Evolutionary conservation across 2,113 vertebrate species (phyloP).

Genomic region (Merops nubicus): DNA sequence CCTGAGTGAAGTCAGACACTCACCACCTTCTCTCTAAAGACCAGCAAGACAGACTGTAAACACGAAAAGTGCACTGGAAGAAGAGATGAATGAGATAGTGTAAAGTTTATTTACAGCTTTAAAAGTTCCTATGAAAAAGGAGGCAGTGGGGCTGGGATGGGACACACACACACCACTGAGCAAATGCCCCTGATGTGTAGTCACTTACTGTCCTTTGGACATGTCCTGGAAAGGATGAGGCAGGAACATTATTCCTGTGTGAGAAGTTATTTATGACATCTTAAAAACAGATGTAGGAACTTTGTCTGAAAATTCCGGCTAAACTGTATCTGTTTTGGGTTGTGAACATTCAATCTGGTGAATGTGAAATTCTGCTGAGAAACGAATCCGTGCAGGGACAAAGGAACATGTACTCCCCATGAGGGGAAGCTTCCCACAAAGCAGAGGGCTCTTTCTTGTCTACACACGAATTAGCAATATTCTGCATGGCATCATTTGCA

Average conservation of each 20-base stretch:
- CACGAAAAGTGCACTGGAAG: not conserved
- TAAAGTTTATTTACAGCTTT: not conserved
- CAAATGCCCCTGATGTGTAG: not conserved
- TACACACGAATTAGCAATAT: not conserved
- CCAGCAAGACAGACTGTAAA: not conserved
- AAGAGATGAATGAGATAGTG: not conserved
- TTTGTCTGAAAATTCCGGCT: not conserved
- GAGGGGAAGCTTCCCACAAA: conserved; percentile 5
- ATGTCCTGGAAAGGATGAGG: not conserved
- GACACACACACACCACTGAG: no score
- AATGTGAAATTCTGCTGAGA: not conserved
- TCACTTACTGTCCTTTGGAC: not conserved
- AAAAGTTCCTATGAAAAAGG: not conserved
- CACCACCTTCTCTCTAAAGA: not conserved
- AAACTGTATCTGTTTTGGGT: not conserved
- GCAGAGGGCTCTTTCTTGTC: not conserved
- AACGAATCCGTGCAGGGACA: not conserved
- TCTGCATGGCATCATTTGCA: conserved; percentile 21
- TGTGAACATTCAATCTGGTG: not conserved
- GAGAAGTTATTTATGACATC: not conserved
- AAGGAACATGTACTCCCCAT: not conserved
- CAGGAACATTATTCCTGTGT: not conserved
- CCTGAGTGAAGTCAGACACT: not conserved
- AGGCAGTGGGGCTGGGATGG: no score
- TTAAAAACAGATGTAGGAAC: not conserved